Evolutionary conservation across 2,797 vertebrate species (phyloP), one percentile per base, ranked within the genome.

Genomic region (Ambastaia sidthimunki): DNA sequence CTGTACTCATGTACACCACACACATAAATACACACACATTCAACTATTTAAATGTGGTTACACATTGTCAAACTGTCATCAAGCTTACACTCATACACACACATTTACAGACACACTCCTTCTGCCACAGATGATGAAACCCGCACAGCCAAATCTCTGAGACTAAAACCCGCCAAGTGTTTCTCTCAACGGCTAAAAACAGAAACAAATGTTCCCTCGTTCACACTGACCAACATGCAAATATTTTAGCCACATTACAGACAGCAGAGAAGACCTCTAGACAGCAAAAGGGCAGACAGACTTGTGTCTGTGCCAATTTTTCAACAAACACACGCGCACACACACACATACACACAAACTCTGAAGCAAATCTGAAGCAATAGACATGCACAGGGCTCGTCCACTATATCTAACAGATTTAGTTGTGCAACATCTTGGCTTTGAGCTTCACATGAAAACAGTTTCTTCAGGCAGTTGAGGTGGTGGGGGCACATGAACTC

Each of bases 401-500:
- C 54, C 54, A 21, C 55, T 59, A 23, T 11, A 55, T 52, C 50
- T 7, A 21, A 55, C 54, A 57, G 11, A 57, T 57, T 12, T 21
- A 23, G 23, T 19, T 5, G 37, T 23, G n/a, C 16, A 50, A 70
- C 4, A 44, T 78, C 12, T 70, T 23, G 47, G 25, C 25, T 78
- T 62, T 62, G 50, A 63, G 10, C 62, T n/a, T 41, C 15, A 21
- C 74, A 65, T 71, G n/a, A 70, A 74, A 71, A 18, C 1, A 7
- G 68, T 41, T 52, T 71, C 3, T 3, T 16, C 15, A 71, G 67
- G n/a, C 76, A 50, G 57, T 52, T 9, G 12, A 41, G 7, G 76
- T 4, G 41, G 55, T 28, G 21, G 71, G 78, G 28, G 73, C 82
- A 87, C 80, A 80, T 87, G 84, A 84, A 78, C 16, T 41, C 31